Percentiles rank a stretch among this genome's conserved stretches.
Evolutionary conservation across 1,140 invertebrate species (phyloP).

Genomic region (Pachypeltis micranthus): DNA sequence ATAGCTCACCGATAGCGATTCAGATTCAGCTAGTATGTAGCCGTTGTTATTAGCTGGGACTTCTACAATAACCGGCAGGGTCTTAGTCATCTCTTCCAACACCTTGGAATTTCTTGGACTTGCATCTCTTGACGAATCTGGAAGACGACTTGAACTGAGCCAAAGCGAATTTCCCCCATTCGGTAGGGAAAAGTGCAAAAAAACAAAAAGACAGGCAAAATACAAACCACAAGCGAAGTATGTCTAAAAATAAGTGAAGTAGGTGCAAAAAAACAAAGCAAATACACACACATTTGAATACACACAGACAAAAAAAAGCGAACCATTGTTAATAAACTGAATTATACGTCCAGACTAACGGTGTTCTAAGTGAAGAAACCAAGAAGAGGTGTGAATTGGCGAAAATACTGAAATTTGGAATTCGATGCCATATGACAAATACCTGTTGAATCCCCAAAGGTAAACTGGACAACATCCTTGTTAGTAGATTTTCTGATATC

Average conservation of each 20-base stretch:
- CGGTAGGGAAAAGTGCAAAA: constrained; percentile 10
- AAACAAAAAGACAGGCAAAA: constrained; percentile 18
- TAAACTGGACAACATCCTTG: constrained; percentile 45
- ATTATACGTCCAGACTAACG: too few species aligned
- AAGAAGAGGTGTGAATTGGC: too few species aligned
- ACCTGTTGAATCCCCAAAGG: constrained; percentile 53
- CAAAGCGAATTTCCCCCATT: not conserved
- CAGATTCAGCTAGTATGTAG: constrained; percentile 28
- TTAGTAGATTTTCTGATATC: constrained; percentile 17
- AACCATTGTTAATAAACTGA: too few species aligned
- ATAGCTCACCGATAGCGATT: constrained; percentile 18
- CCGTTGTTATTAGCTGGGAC: constrained; percentile 33
- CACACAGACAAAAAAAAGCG: too few species aligned
- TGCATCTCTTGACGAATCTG: constrained; percentile 43
- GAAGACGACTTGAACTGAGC: constrained; percentile 1
- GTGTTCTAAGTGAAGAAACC: too few species aligned
- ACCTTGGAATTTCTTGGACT: constrained; percentile 42
- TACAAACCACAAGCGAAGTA: too few species aligned
- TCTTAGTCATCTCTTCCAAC: constrained; percentile 36
- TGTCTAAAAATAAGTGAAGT: too few species aligned
- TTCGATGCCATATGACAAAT: constrained; percentile 29
- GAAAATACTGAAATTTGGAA: too few species aligned
- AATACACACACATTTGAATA: too few species aligned
- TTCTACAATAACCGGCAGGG: constrained; percentile 42
- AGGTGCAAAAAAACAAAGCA: too few species aligned